Evolutionary conservation across 2,888 invertebrate genomes (phyloP).

Genomic region (Smittia aterrima): DNA sequence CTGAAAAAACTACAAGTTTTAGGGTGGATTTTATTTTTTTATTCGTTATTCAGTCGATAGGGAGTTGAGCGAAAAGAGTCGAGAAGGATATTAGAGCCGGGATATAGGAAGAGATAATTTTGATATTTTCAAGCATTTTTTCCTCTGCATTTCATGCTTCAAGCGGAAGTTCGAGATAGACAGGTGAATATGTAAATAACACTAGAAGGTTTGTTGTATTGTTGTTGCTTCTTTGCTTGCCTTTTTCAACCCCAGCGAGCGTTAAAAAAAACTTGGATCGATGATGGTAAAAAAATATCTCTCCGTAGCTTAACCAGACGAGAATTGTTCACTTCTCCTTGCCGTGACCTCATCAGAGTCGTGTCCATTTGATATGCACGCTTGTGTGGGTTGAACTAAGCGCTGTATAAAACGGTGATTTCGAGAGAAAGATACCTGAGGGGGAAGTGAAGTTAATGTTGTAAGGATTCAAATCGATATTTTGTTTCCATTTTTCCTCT

Average conservation of each 20-base stretch:
- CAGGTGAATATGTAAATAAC: slow-evolving; percentile 36
- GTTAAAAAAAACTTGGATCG: background rate
- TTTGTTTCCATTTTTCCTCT: slow-evolving; percentile 9
- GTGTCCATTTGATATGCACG: slow-evolving; percentile 2
- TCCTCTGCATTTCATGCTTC: slow-evolving; percentile 25
- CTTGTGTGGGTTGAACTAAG: background rate
- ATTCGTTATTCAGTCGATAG: background rate
- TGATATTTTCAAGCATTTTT: slow-evolving; percentile 1
- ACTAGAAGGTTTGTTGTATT: background rate
- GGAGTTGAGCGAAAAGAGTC: background rate
- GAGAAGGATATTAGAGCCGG: background rate
- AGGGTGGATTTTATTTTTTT: background rate
- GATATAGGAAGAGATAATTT: slow-evolving; percentile 22
- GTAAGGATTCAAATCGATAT: slow-evolving; percentile 37
- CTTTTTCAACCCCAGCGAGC: slow-evolving; percentile 27
- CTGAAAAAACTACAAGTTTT: background rate
- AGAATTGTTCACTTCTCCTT: background rate
- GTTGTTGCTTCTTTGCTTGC: background rate
- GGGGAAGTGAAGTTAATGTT: slow-evolving; percentile 19
- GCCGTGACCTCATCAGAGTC: background rate
- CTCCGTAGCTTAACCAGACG: background rate
- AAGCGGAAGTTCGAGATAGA: slow-evolving; percentile 37
- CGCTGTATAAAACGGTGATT: slow-evolving; percentile 5
- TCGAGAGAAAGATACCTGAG: background rate
- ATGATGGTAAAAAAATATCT: background rate